Evolutionary conservation across 2,888 invertebrate species (phyloP), one percentile per base, ranked within the genome.

Genomic region (Gymnosoma rotundatum): DNA sequence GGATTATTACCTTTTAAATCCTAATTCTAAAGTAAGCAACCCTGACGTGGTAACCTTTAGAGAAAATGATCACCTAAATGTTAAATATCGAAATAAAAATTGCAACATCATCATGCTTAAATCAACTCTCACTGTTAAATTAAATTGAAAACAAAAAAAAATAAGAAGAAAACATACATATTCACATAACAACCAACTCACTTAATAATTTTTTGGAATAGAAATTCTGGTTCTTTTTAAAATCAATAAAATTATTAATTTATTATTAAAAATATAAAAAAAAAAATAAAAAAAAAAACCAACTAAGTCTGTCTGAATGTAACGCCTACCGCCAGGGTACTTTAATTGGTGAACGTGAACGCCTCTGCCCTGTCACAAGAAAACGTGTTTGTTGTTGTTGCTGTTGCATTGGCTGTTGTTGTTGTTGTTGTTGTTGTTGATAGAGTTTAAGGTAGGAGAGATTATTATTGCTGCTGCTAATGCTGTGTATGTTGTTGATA

Each of bases 281-380:
- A n/a, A n/a, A n/a, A n/a, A n/a, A n/a, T n/a, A n/a, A n/a, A n/a
- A n/a, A n/a, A n/a, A n/a, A 50, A 18, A 32, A 50, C n/a, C 5
- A 50, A 45, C 45, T 45, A 10, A 36, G 63, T 52, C 18, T 12
- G 42, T 84, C 83, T 54, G 38, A 12, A 38, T n/a, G 8, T 48
- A 81, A n/a, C 86, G 86, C 87, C 89, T 91, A 91, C 83, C 92
- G 89, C 91, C 91, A 91, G 58, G 91, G 91, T 82, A 90, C 88
- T 87, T 92, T 92, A 87, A 90, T 91, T 85, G 92, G 92, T 63
- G 91, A 92, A 83, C 91, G 90, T 83, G 91, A 90, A 86, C 91
- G 92, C 67, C 92, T 89, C 84, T 88, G 89, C 69, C 86, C 79
- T 45, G 88, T 56, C 54, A 79, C 81, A 63, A 76, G 14, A 67